phyloP scores from a whole-genome alignment of 2,888 invertebrate species.

The Calephelis perditalis region DNA sequence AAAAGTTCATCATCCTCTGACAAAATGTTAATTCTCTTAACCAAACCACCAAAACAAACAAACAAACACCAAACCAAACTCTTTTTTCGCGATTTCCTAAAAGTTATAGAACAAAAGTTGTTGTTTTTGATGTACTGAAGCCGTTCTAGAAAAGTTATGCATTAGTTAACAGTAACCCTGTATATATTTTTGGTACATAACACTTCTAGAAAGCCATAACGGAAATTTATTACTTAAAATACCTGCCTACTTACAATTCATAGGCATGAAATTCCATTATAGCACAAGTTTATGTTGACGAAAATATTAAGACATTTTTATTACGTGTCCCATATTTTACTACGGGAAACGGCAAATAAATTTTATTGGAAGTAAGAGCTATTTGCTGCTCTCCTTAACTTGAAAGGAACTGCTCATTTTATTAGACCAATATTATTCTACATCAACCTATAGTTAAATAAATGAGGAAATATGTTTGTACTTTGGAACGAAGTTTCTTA shows the following conservation, averaged over 20 bases:
- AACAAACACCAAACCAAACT: not conserved
- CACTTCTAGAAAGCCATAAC: not conserved
- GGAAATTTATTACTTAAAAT: too few species aligned
- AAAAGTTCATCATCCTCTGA: too few species aligned
- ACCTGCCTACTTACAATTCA: not conserved
- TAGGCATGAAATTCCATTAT: not conserved
- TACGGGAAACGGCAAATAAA: conserved; percentile 1
- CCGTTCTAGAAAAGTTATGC: too few species aligned
- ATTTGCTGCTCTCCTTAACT: not conserved
- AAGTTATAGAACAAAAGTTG: too few species aligned
- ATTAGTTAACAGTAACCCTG: not conserved
- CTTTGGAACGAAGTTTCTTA: too few species aligned
- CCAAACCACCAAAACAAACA: not conserved
- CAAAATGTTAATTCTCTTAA: not conserved
- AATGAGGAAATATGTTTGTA: too few species aligned
- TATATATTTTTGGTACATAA: not conserved
- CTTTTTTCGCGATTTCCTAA: too few species aligned
- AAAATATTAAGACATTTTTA: conserved; percentile 1
- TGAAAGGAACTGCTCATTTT: not conserved
- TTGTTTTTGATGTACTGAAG: too few species aligned
- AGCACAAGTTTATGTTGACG: not conserved
- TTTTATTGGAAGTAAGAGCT: not conserved
- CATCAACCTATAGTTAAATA: too few species aligned
- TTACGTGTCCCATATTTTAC: conserved; percentile 3
- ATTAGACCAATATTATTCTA: too few species aligned